A percentile compares a stretch with the other conserved stretches of the same genome.
These are phyloP conservation scores for Puntigrus tetrazona DNA, from an alignment of 2,113 vertebrate species.

Conservation along the genomic window DNA sequence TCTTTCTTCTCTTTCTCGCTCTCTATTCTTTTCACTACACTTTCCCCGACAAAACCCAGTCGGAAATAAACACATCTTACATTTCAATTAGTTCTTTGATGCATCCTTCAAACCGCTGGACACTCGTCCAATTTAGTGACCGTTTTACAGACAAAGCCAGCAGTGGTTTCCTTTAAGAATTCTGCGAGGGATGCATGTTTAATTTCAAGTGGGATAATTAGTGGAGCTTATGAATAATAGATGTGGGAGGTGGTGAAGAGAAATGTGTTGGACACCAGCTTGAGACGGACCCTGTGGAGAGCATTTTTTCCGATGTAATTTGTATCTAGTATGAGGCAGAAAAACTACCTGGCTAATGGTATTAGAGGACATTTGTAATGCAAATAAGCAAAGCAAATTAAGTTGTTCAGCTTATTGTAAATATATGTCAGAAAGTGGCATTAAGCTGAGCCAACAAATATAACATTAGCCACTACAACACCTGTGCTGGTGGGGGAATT, in stretches of 20 bases:
- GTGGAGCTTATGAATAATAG: constrained; percentile 66
- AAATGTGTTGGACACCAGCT: background rate
- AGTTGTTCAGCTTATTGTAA: background rate
- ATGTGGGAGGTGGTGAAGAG: constrained; percentile 38
- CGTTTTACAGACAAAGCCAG: background rate
- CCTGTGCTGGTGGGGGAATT: constrained; percentile 99
- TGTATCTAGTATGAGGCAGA: background rate
- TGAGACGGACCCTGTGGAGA: constrained; percentile 7
- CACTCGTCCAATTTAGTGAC: background rate
- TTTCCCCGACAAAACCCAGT: constrained; percentile 33
- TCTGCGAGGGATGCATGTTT: constrained; percentile 45
- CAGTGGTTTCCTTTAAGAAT: constrained; percentile 42
- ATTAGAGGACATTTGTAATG: background rate
- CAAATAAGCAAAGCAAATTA: constrained; percentile 8
- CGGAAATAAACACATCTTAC: background rate
- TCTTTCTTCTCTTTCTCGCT: constrained; percentile 20
- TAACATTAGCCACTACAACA: constrained; percentile 54
- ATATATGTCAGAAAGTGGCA: background rate
- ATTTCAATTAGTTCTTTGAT: constrained; percentile 57
- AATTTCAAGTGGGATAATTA: constrained; percentile 68
- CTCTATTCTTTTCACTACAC: background rate
- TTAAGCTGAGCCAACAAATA: background rate
- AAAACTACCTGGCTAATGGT: background rate
- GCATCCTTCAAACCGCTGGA: constrained; percentile 4
- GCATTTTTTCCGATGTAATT: background rate